Percentiles rank a stretch among this genome's conserved stretches.
Evolutionary conservation across 2,888 invertebrate species (phyloP).

Genomic region (Epicampocera succincta): DNA sequence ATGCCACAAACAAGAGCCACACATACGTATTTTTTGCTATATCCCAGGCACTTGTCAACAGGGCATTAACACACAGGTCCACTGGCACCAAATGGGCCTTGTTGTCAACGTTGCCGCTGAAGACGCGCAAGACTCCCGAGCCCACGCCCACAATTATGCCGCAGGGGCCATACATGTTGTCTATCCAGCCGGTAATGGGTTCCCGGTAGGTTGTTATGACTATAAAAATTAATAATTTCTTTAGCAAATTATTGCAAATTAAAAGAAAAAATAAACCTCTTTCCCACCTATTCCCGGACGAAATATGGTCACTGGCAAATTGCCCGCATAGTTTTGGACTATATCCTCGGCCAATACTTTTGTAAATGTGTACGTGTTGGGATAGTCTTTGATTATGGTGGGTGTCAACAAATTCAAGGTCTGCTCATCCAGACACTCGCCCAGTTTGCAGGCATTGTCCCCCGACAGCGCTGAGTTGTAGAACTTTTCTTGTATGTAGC

Average conservation of each 20-base stretch:
- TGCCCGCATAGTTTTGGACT: constrained; percentile 83
- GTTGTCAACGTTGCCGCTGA: constrained; percentile 79
- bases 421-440: constrained; percentile 81
- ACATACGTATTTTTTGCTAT: constrained; percentile 81
- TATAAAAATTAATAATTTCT: constrained; percentile 67
- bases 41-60: constrained; percentile 82
- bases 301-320: constrained; percentile 86
- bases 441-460: constrained; percentile 80
- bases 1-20: constrained; percentile 31
- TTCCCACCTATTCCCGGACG: constrained; percentile 86
- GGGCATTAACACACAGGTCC: constrained; percentile 82
- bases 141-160: constrained; percentile 83
- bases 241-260: background rate
- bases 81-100: constrained; percentile 82
- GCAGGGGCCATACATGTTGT: constrained; percentile 86
- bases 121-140: constrained; percentile 85
- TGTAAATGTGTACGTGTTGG: constrained; percentile 89
- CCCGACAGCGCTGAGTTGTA: constrained; percentile 79
- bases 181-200: constrained; percentile 86
- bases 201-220: constrained; percentile 83
- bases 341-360: constrained; percentile 88
- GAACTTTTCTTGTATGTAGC: constrained; percentile 82
- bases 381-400: constrained; percentile 81
- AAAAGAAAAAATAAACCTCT: too few species aligned
- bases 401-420: constrained; percentile 80